These are phyloP conservation scores for Kryphioiulus occultus DNA, from an alignment of 2,888 invertebrate genomes.

Conservation along the genomic window DNA sequence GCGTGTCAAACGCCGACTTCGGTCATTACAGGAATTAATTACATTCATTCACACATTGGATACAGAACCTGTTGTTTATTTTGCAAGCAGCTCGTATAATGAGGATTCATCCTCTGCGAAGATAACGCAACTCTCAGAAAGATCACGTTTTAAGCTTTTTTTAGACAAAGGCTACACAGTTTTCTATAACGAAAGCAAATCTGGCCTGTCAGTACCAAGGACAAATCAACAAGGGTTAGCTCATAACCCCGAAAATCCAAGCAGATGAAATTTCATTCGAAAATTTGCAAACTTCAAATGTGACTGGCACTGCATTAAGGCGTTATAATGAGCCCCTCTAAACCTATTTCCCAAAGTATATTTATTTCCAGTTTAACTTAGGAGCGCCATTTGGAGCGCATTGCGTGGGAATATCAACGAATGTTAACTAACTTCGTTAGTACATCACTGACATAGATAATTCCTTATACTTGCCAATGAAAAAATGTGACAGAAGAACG, in stretches of 20 bases:
- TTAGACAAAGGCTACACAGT: background rate
- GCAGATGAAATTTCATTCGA: constrained; percentile 38
- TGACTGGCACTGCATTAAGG: background rate
- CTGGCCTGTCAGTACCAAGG: background rate
- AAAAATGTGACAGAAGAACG: background rate
- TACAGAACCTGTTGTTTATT: background rate
- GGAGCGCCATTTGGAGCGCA: background rate
- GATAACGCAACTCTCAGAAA: background rate
- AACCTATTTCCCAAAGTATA: background rate
- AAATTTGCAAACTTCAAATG: constrained; percentile 6
- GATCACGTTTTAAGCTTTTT: background rate
- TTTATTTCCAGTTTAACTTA: background rate
- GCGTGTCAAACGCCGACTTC: background rate
- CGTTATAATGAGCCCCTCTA: background rate
- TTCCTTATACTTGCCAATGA: background rate
- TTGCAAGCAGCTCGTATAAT: background rate
- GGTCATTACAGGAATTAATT: background rate
- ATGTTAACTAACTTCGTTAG: background rate
- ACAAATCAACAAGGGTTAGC: background rate
- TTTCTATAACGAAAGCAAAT: background rate
- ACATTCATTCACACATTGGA: background rate
- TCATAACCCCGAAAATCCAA: background rate
- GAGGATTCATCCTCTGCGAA: background rate
- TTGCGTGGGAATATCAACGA: background rate
- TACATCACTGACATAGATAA: background rate